A percentile compares a stretch with the other conserved stretches of the same genome.
Evolutionary conservation across 1,140 invertebrate species (phyloP).

Genomic region (Lordiphosa stackelbergi): DNA sequence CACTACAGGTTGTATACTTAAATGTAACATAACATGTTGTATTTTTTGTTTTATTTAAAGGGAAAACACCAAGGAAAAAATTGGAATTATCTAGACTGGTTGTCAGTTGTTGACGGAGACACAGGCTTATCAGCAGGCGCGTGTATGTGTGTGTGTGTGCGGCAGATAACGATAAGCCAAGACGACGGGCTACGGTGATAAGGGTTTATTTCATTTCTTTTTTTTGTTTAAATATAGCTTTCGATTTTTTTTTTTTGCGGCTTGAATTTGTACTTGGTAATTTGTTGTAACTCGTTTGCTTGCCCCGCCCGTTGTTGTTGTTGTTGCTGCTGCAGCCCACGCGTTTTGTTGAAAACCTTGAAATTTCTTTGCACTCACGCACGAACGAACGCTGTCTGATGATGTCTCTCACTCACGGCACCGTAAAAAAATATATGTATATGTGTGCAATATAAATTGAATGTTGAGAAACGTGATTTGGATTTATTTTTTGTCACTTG

Average conservation of each 20-base stretch:
- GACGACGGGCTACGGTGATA: constrained; percentile 31
- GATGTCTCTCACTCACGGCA: constrained; percentile 18
- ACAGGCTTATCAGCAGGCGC: constrained; percentile 44
- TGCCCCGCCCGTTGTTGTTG: constrained; percentile 23
- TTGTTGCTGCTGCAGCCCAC: constrained; percentile 22
- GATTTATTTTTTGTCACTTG: constrained; percentile 9
- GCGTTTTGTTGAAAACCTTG: constrained; percentile 42
- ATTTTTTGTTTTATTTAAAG: constrained; percentile 33
- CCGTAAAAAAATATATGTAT: constrained; percentile 6
- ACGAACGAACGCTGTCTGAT: constrained; percentile 8
- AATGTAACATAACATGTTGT: constrained; percentile 53
- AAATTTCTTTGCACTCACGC: constrained; percentile 48
- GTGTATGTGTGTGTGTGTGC: constrained; percentile 14
- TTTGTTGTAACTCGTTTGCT: constrained; percentile 28
- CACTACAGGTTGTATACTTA: constrained; percentile 30
- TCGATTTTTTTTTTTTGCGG: constrained; percentile 11
- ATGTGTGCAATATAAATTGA: constrained; percentile 6
- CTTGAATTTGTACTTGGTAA: constrained; percentile 8
- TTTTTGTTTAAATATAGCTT: constrained; percentile 12
- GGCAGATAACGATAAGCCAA: constrained; percentile 42
- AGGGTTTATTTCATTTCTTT: constrained; percentile 23
- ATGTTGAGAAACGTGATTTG: constrained; percentile 63
- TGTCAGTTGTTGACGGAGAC: constrained; percentile 32
- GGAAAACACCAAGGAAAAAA: constrained; percentile 14
- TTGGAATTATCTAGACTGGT: constrained; percentile 20